Evolutionary conservation across 1,140 invertebrate genomes (phyloP), one percentile per base, ranked within the genome.

Genomic region (Steinernema khuongi): DNA sequence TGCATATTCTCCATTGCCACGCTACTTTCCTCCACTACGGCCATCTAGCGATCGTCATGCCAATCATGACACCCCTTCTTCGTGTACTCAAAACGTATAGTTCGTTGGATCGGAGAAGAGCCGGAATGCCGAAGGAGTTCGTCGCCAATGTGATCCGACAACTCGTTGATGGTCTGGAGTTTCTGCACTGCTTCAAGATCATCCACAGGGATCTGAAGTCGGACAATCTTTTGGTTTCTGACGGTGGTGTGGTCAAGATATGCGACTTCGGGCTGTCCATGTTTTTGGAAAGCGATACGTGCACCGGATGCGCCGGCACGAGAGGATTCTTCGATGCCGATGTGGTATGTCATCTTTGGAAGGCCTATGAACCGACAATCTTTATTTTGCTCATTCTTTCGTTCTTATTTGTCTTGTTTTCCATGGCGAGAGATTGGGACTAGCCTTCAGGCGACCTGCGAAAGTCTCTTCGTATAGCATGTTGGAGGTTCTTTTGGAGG

Each of bases 181-280:
- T 74, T 31, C 68, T 31, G 68, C 77, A 17, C 70, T 85, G 84
- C 81, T 85, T 70, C 86, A 75, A 94, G 92, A 92, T 94, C 79
- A 92, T 95, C 80, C 93, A 95, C 85, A 87, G 93, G 31, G 93
- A 94, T 85, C 89, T 94, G 7, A 95, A 95, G 83, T 92, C 93
- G n/a, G 93, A 94, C 85, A 95, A 95, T 83, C 90, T 95, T 17
- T 86, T 94, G 29, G 90, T 94, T 0, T 93, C 92, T 28, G 89
- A 90, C 70, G 87, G 89, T 32, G 92, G 92, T 0, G 90, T 94
- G 0, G 90, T 94, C 1, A 94, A 94, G 86, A 86, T 94, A 1
- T 94, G 92, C 86, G 92, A 94, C 86, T 92, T 94, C 82, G 92
- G 92, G 1, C 94, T 94, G 85, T 92, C 92, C 0, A 86, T 92